Conservation (phyloP, 2,113 vertebrate genomes). For the Probosciger aterrimus region DNA sequence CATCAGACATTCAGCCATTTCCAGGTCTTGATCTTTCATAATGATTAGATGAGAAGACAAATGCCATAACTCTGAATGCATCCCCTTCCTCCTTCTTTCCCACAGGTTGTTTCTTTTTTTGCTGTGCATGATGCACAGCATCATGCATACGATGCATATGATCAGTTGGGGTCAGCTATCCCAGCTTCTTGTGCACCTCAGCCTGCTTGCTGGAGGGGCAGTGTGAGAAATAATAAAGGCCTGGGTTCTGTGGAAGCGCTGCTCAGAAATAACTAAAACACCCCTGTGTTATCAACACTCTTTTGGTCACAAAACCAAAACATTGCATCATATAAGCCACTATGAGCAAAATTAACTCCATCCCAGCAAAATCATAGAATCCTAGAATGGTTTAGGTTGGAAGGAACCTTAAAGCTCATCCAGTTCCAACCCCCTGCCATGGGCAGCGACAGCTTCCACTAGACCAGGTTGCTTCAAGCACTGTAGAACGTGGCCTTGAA, state of each 20-base stretch:
- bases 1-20: background rate
- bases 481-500: too few species aligned
- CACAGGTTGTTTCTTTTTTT: background rate
- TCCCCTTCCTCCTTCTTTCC: background rate
- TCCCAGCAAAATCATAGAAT: background rate
- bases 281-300: background rate
- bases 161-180: background rate
- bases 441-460: background rate
- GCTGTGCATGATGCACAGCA: background rate
- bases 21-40: background rate
- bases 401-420: background rate
- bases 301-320: background rate
- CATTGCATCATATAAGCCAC: background rate
- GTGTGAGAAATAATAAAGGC: background rate
- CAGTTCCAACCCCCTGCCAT: background rate
- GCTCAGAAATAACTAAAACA: background rate
- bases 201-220: background rate
- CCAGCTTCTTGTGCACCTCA: background rate
- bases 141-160: too few species aligned
- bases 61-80: background rate
- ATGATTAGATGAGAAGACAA: background rate
- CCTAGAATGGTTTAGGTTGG: background rate
- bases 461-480: background rate
- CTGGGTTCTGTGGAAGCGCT: background rate
- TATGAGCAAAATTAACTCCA: background rate